Evolutionary conservation across 2,113 vertebrate species (phyloP), one percentile per base, ranked within the genome.

Genomic region (Pimephales promelas): DNA sequence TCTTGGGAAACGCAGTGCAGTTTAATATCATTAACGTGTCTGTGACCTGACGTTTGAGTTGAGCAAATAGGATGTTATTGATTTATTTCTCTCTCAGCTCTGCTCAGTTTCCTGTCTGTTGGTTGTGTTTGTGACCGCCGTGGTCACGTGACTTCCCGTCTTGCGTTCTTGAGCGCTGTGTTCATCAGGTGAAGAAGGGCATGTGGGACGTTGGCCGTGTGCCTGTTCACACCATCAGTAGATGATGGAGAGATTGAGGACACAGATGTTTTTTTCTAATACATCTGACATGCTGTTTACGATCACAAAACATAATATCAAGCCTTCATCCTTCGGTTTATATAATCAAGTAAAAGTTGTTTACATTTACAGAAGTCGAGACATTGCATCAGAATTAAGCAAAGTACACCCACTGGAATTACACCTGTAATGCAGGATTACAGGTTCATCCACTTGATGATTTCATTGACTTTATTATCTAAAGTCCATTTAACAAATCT

Each of bases 1-100:
- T 86, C 14, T 10, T 81, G 85, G 59, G 77, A 40, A 36, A 83
- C 43, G 59, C 57, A 61, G 16, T 24, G 45, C n/a, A 49, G 52
- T 26, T 26, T 80, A 34, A 36, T 49, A 54, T 74, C 18, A n/a
- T 26, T 22, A 64, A n/a, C 5, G 5, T 20, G 8, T 2, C 40
- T 40, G 5, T 18, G 49, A 11, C 13, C 13, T 8, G 18, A 24
- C 28, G 64, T 22, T 71, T 57, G 52, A 49, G 13, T 34, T 45
- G 2, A 49, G 57, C 22, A 52, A 22, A 18, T 16, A 22, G 16
- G 5, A 31, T 34, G 20, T 40, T 24, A 43, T 52, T 78, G 57
- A n/a, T 10, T 76, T 47, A 7, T 54, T 59, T 14, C 3, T 62
- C 28, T 45, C 40, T 16, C 18, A 52, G 31, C 64, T 56, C 66